Evolutionary conservation across 2,113 vertebrate species (phyloP).

Genomic region (Semicossyphus pulcher): DNA sequence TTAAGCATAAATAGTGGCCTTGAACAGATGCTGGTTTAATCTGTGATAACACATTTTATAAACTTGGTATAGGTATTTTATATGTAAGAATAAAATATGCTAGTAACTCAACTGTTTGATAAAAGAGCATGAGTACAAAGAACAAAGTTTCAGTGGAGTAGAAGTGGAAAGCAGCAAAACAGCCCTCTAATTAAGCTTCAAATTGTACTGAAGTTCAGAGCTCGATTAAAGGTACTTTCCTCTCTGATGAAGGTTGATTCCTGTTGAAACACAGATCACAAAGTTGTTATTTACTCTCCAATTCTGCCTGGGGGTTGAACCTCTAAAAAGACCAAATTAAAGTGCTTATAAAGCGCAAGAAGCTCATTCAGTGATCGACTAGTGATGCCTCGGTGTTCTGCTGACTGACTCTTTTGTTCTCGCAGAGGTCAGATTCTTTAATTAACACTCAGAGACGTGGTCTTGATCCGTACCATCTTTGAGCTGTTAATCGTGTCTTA

Average conservation of each 20-base stretch:
- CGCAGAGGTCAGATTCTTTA: neutral
- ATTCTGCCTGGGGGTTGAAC: neutral
- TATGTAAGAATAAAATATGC: no score
- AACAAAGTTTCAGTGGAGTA: neutral
- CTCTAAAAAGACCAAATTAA: neutral
- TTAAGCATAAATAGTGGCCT: no score
- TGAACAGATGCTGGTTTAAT: no score
- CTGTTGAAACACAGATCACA: neutral
- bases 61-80: no score
- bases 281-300: neutral
- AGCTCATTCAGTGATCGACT: neutral
- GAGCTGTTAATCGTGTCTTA: neutral
- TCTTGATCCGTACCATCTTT: neutral
- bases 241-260: neutral
- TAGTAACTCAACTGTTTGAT: no score
- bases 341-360: neutral
- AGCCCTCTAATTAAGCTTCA: no score
- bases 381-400: neutral
- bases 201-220: neutral
- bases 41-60: no score
- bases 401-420: neutral
- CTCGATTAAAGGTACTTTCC: neutral
- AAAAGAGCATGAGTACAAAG: no score
- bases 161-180: neutral
- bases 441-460: neutral